A percentile compares a stretch with the other conserved stretches of the same genome.
Conservation (phyloP, 2,113 vertebrate genomes). For the Channa maculata region DNA sequence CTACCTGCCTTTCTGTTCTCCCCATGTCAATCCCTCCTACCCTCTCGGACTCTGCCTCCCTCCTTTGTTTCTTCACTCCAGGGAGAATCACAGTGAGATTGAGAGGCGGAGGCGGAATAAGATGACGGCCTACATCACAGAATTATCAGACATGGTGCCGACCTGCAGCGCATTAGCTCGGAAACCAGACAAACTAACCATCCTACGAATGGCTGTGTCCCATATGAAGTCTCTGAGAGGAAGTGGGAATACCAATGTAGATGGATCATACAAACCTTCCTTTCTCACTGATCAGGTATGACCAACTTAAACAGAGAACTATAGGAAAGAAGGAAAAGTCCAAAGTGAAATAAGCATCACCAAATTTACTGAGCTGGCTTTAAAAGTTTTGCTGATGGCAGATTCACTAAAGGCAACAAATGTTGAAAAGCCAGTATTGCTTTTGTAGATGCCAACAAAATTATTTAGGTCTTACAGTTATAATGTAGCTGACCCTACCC, state of each 20-base stretch:
- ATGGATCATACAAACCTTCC: conserved; percentile 95
- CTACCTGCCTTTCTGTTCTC: conserved; percentile 58
- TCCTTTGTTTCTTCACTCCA: conserved; percentile 61
- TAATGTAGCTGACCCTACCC: neutral
- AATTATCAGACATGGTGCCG: conserved; percentile 96
- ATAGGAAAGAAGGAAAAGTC: no score
- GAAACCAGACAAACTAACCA: conserved; percentile 98
- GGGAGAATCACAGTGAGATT: conserved; percentile 86
- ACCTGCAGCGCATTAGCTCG: conserved; percentile 96
- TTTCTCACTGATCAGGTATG: conserved; percentile 96
- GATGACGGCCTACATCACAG: conserved; percentile 86
- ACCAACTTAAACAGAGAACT: neutral
- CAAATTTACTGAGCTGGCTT: neutral
- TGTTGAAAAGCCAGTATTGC: neutral
- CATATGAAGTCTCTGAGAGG: conserved; percentile 98
- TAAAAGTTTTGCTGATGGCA: neutral
- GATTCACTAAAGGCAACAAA: neutral
- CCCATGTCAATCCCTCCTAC: conserved; percentile 60
- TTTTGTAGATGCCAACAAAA: neutral
- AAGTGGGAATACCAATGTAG: conserved; percentile 89
- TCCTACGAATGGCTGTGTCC: conserved; percentile 97
- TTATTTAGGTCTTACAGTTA: neutral
- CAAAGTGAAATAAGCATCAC: no score
- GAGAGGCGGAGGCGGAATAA: conserved; percentile 84
- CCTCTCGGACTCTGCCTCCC: conserved; percentile 55